Conservation (phyloP, 1,140 invertebrate species). For the Polypedilum vanderplanki region DNA sequence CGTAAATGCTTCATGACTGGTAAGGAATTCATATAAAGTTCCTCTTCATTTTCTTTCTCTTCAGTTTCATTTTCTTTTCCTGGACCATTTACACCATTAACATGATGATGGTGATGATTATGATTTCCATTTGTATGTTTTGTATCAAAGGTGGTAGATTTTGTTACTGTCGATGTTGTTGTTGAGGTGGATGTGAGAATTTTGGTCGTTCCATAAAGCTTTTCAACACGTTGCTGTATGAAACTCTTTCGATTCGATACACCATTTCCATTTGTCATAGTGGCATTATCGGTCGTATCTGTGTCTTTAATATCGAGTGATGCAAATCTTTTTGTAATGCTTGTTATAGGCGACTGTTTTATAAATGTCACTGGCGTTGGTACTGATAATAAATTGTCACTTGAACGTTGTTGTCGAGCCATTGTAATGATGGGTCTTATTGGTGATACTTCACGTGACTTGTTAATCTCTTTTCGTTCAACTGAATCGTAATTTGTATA, state of each 20-base stretch:
- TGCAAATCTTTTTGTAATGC: constrained; percentile 22
- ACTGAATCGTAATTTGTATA: constrained; percentile 76
- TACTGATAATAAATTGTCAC: constrained; percentile 30
- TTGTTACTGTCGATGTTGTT: constrained; percentile 44
- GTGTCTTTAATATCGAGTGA: constrained; percentile 22
- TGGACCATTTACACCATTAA: constrained; percentile 14
- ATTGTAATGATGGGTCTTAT: constrained; percentile 49
- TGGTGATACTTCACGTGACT: constrained; percentile 59
- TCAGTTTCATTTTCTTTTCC: not conserved
- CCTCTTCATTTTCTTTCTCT: constrained; percentile 26
- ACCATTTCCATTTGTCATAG: constrained; percentile 15
- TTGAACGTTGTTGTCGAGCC: constrained; percentile 33
- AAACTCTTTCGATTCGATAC: constrained; percentile 55
- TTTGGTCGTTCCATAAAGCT: constrained; percentile 61
- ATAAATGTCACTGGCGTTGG: constrained; percentile 30
- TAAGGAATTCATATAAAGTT: constrained; percentile 38
- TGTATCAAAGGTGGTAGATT: constrained; percentile 41
- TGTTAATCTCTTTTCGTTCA: constrained; percentile 59
- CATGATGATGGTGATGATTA: constrained; percentile 16
- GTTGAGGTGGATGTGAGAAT: constrained; percentile 41
- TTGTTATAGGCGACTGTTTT: constrained; percentile 4
- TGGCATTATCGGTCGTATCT: constrained; percentile 30
- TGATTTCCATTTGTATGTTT: constrained; percentile 38
- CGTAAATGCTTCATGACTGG: constrained; percentile 72
- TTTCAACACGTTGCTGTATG: constrained; percentile 79